Conservation (phyloP, 2,113 vertebrate genomes). For the Calypte anna region DNA sequence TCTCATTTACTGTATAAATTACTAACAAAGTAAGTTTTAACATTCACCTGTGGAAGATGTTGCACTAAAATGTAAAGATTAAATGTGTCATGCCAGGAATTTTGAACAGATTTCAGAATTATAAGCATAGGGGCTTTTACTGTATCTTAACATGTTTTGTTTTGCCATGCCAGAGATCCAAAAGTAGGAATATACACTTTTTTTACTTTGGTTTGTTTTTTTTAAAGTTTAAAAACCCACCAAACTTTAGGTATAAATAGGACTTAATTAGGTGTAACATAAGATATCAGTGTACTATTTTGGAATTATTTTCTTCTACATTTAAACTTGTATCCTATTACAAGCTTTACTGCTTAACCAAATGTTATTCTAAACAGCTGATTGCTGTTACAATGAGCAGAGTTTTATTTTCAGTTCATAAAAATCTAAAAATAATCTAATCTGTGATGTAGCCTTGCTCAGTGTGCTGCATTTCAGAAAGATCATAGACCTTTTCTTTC, state of each 20-base stretch:
- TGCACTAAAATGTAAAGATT: constrained; percentile 12
- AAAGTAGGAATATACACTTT: neutral
- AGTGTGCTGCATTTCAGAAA: neutral
- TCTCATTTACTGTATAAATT: constrained; percentile 36
- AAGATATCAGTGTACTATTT: neutral
- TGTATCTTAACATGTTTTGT: neutral
- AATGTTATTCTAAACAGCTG: neutral
- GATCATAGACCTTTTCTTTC: neutral
- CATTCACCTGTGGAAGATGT: neutral
- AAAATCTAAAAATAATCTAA: neutral
- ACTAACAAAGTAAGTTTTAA: constrained; percentile 72
- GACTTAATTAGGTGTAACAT: neutral
- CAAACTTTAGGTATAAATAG: neutral
- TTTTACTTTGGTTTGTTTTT: neutral
- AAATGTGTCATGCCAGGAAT: neutral
- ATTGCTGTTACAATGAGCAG: neutral
- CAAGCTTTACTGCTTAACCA: neutral
- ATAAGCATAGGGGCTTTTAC: neutral
- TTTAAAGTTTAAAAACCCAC: neutral
- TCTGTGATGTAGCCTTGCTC: neutral
- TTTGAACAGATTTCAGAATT: neutral
- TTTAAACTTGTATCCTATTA: neutral
- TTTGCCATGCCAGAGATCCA: neutral
- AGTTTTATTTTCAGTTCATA: neutral
- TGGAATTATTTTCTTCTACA: neutral